Percentiles rank a stretch among this genome's conserved stretches.
phyloP scores from a whole-genome alignment of 2,888 invertebrate genomes.

The Machimus atricapillus region DNA sequence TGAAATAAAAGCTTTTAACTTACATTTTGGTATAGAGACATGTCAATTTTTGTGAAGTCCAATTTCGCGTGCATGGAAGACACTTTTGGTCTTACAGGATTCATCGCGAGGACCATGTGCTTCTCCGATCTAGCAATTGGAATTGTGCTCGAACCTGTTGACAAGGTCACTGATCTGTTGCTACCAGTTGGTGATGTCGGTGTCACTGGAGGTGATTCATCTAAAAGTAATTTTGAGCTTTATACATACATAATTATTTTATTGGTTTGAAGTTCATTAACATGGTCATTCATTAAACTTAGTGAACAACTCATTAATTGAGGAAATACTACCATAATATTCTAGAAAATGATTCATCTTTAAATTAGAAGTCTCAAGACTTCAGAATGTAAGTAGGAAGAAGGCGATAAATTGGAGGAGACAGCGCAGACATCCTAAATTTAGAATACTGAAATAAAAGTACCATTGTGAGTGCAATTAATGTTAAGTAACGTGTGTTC shows the following conservation, averaged over 20 bases:
- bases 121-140: slow-evolving; percentile 65
- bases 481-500: neutral
- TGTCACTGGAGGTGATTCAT: slow-evolving; percentile 62
- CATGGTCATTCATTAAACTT: neutral
- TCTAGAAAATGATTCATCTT: neutral
- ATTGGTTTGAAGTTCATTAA: neutral
- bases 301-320: neutral
- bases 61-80: slow-evolving; percentile 71
- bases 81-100: slow-evolving; percentile 63
- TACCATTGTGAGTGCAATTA: neutral
- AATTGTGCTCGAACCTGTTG: slow-evolving; percentile 58
- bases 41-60: slow-evolving; percentile 70
- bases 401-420: neutral
- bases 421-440: neutral
- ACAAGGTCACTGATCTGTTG: slow-evolving; percentile 60
- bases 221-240: slow-evolving; percentile 46
- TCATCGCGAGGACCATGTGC: slow-evolving; percentile 66
- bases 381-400: neutral
- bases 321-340: neutral
- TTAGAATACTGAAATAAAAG: neutral
- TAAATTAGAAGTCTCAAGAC: neutral
- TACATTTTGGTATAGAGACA: slow-evolving; percentile 66
- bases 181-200: slow-evolving; percentile 63
- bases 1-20: slow-evolving; percentile 36
- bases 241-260: neutral